phyloP scores from a whole-genome alignment of 2,113 vertebrate genomes.

The Oenanthe melanoleuca region DNA sequence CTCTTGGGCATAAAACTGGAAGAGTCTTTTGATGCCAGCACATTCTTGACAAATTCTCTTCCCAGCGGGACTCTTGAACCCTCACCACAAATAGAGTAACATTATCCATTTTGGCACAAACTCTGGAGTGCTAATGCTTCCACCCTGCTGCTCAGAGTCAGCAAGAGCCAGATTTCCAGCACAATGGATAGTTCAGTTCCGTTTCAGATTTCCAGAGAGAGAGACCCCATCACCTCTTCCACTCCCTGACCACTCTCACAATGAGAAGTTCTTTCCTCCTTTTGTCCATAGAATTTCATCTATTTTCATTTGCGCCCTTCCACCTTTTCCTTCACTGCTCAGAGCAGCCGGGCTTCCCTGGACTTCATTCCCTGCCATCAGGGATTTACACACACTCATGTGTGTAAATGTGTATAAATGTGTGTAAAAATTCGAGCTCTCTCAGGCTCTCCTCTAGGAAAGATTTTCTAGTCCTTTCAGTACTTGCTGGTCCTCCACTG shows the following conservation, averaged over 20 bases:
- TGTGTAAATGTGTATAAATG: no score
- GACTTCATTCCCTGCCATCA: not conserved
- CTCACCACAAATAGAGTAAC: no score
- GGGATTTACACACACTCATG: not conserved
- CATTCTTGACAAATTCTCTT: no score
- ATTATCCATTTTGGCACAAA: not conserved
- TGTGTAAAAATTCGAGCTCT: not conserved
- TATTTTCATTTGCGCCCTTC: not conserved
- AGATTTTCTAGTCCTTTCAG: not conserved
- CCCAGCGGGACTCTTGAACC: no score
- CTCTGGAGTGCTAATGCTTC: not conserved
- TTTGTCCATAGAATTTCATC: not conserved
- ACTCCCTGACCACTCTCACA: not conserved
- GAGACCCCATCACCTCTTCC: no score
- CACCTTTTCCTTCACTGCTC: no score
- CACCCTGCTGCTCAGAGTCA: not conserved
- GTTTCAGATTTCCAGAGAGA: not conserved
- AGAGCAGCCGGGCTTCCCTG: rapidly evolving
- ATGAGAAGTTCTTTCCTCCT: no score
- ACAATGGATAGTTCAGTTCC: no score
- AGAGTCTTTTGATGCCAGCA: no score
- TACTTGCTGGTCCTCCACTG: no score
- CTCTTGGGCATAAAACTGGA: no score
- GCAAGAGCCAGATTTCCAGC: no score
- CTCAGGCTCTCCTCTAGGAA: not conserved